These are phyloP conservation scores for Eupithecia tripunctaria DNA, from an alignment of 2,888 invertebrate species.

Conservation along the genomic window DNA sequence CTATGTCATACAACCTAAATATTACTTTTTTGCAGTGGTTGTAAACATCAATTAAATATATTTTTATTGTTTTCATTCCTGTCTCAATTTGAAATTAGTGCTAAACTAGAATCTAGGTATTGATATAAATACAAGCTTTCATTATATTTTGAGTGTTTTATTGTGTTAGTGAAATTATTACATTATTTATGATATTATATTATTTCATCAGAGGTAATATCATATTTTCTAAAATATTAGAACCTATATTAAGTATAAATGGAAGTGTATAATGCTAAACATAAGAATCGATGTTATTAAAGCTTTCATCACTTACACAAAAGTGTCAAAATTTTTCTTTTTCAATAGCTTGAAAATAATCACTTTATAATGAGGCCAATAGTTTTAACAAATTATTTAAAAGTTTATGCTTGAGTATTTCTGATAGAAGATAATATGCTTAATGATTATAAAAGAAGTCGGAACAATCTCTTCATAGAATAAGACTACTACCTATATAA, in stretches of 20 bases:
- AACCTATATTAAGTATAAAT: conserved; percentile 21
- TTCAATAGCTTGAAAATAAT: not conserved
- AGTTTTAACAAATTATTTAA: not conserved
- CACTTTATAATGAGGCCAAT: conserved; percentile 1
- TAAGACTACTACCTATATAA: not conserved
- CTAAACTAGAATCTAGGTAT: conserved; percentile 7
- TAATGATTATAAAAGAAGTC: not conserved
- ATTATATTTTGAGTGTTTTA: conserved; percentile 13
- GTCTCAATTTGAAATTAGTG: conserved; percentile 10
- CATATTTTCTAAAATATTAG: not conserved
- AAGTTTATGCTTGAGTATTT: not conserved
- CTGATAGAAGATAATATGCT: not conserved
- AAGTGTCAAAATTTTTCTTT: conserved; percentile 10
- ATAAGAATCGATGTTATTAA: conserved; percentile 25
- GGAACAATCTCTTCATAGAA: not conserved
- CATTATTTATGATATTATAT: not conserved
- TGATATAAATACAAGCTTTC: conserved; percentile 12
- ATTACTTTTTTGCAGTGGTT: not conserved
- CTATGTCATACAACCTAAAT: not conserved
- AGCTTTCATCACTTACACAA: conserved; percentile 39
- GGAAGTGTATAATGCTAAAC: conserved; percentile 19
- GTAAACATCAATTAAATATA: not conserved
- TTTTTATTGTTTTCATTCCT: conserved; percentile 10
- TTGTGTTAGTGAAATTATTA: not conserved
- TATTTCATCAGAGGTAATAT: not conserved